A percentile compares a stretch with the other conserved stretches of the same genome.
phyloP scores from a whole-genome alignment of 2,113 vertebrate genomes.

The Bos indicus region DNA sequence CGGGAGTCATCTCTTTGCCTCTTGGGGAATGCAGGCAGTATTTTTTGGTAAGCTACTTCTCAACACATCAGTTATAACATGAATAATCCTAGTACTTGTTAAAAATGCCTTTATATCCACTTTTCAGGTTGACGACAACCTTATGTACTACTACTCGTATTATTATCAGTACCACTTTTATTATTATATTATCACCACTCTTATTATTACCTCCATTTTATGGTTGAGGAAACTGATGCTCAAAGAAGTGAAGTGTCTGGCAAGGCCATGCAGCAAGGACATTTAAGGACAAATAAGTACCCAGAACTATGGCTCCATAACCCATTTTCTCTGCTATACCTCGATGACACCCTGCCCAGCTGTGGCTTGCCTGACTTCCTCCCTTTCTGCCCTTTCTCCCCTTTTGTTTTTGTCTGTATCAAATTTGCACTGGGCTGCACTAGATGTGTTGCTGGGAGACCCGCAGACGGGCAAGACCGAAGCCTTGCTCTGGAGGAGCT shows the following conservation, averaged over 20 bases:
- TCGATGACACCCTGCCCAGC: not conserved
- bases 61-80: not conserved
- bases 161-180: not conserved
- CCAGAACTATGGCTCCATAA: rapidly evolving
- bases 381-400: not conserved
- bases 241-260: not conserved
- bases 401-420: not conserved
- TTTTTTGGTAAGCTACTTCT: not conserved
- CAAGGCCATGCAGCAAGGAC: too few species aligned
- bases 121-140: not conserved
- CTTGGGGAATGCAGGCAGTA: not conserved
- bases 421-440: not conserved
- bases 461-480: not conserved
- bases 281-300: not conserved
- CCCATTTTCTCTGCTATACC: not conserved
- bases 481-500: not conserved
- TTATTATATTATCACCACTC: not conserved
- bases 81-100: not conserved
- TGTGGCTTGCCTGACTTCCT: not conserved
- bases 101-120: not conserved
- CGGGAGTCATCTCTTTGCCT: not conserved
- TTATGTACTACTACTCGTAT: too few species aligned
- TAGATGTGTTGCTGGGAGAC: not conserved
- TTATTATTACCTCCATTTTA: not conserved
- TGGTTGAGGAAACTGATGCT: not conserved